Base-by-base conservation (phyloP, 1,140 invertebrate species). In the Penaeus japonicus region DNA sequence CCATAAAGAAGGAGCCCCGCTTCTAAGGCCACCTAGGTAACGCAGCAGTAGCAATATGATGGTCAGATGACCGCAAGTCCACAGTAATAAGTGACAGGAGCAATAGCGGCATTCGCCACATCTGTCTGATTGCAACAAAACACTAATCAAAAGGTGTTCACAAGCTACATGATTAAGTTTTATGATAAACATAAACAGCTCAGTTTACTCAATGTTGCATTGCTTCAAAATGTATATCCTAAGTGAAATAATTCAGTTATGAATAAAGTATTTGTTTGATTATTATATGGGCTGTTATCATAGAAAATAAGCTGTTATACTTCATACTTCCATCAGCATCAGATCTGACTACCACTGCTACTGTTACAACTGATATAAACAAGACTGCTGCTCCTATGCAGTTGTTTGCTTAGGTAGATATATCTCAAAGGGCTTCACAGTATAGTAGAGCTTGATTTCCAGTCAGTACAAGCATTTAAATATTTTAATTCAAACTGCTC, bases 1-100 rank as follows among this genome's bases (percentile, higher is more conserved):
- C 54, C 73, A 82, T 22, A 89, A 89, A 82, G 75, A 90, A 53
- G 83, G 84, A 65, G 84, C 89, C 47, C 73, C 85, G 57, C 82
- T 87, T 53, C 78, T 90, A 54, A 65, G 62, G 32, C 77, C 87
- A 39, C 82, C 84, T 55, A 89, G 89, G 87, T 89, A 90, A 89
- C 89, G 59, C 65, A 59, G 77, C 81, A 82, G 65, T 62, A 79
- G 22, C n/a, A 32, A 59, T 70, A 30, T 70, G 27, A 54, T 78
- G 77, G 57, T 87, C 62, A 70, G 53, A 39, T 87, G 55, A 54
- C 84, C 30, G 62, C 30, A 70, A 22, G n/a, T 70, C 62, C n/a
- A 35, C 12, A 79, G 77, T 73, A 79, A 54, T 39, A 79, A 79
- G 30, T 79, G 47, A 79, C 47, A 73, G 70, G 70, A 73, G 70